Conservation (phyloP, 2,797 vertebrate species). For the Helicolenus hilgendorfi region DNA sequence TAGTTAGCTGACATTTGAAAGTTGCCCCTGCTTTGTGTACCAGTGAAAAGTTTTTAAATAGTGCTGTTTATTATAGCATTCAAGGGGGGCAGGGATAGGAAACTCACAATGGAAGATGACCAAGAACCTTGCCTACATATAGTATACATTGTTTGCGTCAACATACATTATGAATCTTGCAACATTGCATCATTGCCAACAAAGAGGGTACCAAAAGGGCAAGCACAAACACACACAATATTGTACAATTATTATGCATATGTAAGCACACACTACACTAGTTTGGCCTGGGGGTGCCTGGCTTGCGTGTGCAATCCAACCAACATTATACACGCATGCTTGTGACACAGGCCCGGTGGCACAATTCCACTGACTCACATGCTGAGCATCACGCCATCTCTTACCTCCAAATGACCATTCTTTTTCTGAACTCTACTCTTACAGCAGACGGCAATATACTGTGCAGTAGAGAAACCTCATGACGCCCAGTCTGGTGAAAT, state of each 20-base stretch:
- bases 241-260: conserved; percentile 20
- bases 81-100: not conserved
- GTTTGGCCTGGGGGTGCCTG: conserved; percentile 26
- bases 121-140: not conserved
- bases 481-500: not conserved
- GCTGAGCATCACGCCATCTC: conserved; percentile 57
- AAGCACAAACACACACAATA: not conserved
- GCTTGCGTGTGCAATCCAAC: conserved; percentile 48
- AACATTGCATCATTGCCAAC: conserved; percentile 18
- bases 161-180: not conserved
- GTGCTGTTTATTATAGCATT: not conserved
- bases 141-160: not conserved
- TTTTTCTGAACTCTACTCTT: not conserved
- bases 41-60: not conserved
- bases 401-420: conserved; percentile 50
- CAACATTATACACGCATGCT: conserved; percentile 34
- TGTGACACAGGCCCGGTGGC: conserved; percentile 70
- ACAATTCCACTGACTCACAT: conserved; percentile 65
- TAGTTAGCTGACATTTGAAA: not conserved
- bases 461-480: not conserved
- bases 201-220: not conserved
- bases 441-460: not conserved
- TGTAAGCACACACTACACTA: conserved; percentile 8
- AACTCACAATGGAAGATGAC: not conserved
- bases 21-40: not conserved